Evolutionary conservation across 1,140 invertebrate species (phyloP).

Genomic region (Cephus cinctus): DNA sequence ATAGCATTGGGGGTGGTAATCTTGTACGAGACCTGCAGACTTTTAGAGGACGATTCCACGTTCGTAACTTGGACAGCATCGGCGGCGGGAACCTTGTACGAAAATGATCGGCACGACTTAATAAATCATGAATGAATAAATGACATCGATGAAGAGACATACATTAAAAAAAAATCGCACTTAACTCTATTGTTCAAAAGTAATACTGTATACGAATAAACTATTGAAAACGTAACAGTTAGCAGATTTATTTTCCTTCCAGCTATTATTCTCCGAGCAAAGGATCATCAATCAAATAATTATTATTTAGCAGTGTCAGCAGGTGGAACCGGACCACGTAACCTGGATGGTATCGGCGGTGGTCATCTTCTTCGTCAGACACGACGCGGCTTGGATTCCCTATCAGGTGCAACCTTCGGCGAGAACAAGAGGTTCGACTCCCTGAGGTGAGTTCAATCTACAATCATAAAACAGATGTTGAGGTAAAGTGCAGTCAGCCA

Average conservation of each 20-base stretch:
- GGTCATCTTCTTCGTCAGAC: slow-evolving; percentile 39
- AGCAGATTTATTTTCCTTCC: too few species aligned
- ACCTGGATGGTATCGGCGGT: slow-evolving; percentile 47
- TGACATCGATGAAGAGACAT: too few species aligned
- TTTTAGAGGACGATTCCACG: slow-evolving; percentile 26
- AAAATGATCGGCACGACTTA: slow-evolving; percentile 45
- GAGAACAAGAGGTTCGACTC: slow-evolving; percentile 36
- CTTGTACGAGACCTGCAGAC: slow-evolving; percentile 34
- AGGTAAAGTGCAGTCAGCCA: too few species aligned
- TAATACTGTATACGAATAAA: too few species aligned
- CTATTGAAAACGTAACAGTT: too few species aligned
- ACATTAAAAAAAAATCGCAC: too few species aligned
- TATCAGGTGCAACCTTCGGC: slow-evolving; percentile 35
- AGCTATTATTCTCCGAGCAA: too few species aligned
- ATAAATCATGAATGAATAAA: too few species aligned
- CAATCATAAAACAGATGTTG: too few species aligned
- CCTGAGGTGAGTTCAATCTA: slow-evolving; percentile 26
- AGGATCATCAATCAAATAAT: too few species aligned
- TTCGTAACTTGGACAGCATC: slow-evolving; percentile 25
- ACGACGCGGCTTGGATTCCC: slow-evolving; percentile 30
- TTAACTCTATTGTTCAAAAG: too few species aligned
- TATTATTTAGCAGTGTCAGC: too few species aligned
- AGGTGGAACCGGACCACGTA: slow-evolving; percentile 47
- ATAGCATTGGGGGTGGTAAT: slow-evolving; percentile 53
- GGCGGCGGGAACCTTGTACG: slow-evolving; percentile 46